Evolutionary conservation across 2,113 vertebrate genomes (phyloP).

Genomic region (Bostrychus sinensis): DNA sequence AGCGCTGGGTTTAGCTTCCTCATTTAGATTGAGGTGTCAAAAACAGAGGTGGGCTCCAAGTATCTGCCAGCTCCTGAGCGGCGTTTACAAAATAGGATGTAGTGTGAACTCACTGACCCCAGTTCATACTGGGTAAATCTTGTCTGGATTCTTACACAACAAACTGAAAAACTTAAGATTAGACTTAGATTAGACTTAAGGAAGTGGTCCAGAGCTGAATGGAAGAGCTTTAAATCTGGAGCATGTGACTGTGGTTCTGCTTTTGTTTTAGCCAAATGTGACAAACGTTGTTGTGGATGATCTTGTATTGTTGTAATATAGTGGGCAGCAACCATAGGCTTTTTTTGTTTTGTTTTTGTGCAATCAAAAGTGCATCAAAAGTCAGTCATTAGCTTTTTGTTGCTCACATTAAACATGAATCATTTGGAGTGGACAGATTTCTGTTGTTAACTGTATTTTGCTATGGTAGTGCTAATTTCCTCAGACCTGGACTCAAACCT

Average conservation of each 20-base stretch:
- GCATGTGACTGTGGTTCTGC: slow-evolving; percentile 21
- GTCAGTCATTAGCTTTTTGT: too few species aligned
- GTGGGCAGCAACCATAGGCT: too few species aligned
- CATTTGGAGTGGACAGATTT: too few species aligned
- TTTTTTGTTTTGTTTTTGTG: too few species aligned
- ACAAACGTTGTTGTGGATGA: too few species aligned
- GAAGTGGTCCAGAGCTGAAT: background rate
- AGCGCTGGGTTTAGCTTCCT: slow-evolving; percentile 29
- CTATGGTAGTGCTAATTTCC: too few species aligned
- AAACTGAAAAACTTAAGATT: slow-evolving; percentile 7
- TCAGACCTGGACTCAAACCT: too few species aligned
- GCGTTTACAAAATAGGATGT: slow-evolving; percentile 37
- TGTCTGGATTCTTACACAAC: background rate
- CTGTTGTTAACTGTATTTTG: too few species aligned
- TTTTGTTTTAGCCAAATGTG: slow-evolving; percentile 1
- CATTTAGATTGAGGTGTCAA: slow-evolving; percentile 40
- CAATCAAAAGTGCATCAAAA: too few species aligned
- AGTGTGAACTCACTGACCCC: slow-evolving; percentile 36
- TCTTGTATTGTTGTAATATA: too few species aligned
- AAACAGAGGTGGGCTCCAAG: slow-evolving; percentile 35
- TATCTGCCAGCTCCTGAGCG: slow-evolving; percentile 32
- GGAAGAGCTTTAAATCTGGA: slow-evolving; percentile 8
- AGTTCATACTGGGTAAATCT: slow-evolving; percentile 15
- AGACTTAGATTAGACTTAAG: too few species aligned
- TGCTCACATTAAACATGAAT: too few species aligned